Evolutionary conservation across 2,888 invertebrate species (phyloP).

Genomic region (Melanargia galathea): DNA sequence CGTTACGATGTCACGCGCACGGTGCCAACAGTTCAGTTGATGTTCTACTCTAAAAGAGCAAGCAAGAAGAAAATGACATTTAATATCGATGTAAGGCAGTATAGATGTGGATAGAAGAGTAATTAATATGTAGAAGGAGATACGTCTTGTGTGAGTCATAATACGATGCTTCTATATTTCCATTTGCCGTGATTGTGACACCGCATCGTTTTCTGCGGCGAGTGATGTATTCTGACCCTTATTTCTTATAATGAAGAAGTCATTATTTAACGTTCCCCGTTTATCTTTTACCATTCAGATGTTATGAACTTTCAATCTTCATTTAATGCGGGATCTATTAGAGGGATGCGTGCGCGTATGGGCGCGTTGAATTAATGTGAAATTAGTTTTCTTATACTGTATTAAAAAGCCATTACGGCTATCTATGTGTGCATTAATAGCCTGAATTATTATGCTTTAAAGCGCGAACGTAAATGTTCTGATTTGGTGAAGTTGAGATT

Average conservation of each 20-base stretch:
- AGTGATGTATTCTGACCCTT: background rate
- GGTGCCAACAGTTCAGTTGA: too few species aligned
- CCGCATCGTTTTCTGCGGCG: too few species aligned
- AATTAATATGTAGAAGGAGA: too few species aligned
- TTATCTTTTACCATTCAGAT: conserved; percentile 40
- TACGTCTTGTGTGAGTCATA: too few species aligned
- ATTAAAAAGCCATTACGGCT: conserved; percentile 36
- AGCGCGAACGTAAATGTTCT: conserved; percentile 17
- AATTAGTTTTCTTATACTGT: conserved; percentile 25
- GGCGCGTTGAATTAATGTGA: conserved; percentile 19
- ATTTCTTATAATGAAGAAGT: conserved; percentile 46
- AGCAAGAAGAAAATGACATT: too few species aligned
- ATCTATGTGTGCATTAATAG: conserved; percentile 31
- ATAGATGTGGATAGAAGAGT: too few species aligned
- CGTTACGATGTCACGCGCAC: too few species aligned
- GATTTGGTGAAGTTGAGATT: conserved; percentile 14
- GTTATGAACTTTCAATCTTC: conserved; percentile 40
- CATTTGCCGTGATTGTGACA: too few species aligned
- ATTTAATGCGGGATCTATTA: conserved; percentile 38
- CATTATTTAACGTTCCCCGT: conserved; percentile 45
- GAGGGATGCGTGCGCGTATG: conserved; percentile 8
- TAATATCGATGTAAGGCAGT: too few species aligned
- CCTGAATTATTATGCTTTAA: conserved; percentile 16
- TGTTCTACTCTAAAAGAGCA: too few species aligned
- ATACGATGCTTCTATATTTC: too few species aligned